Percentiles rank a stretch among this genome's conserved stretches.
These are phyloP conservation scores for Turdus rufiventris DNA, from an alignment of 2,113 vertebrate genomes.

Conservation along the genomic window DNA sequence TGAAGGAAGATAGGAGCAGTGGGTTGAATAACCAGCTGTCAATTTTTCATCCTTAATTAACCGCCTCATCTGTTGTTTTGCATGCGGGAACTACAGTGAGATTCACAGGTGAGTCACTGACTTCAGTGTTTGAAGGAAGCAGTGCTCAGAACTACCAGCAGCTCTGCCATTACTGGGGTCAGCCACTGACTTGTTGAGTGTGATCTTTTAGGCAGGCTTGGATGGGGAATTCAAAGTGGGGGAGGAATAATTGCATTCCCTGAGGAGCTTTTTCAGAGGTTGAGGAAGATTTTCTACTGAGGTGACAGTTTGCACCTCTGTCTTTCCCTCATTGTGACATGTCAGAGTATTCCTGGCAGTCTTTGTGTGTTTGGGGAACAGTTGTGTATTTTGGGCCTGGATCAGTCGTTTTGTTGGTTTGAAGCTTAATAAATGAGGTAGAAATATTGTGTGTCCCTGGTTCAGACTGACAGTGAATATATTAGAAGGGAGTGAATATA, in stretches of 20 bases:
- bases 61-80: background rate
- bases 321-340: background rate
- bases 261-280: background rate
- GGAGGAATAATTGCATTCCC: background rate
- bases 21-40: slow-evolving; percentile 8
- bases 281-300: background rate
- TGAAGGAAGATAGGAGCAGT: slow-evolving; percentile 55
- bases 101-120: slow-evolving; percentile 4
- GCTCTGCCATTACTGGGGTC: background rate
- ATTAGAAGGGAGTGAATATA: background rate
- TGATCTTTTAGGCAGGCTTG: background rate
- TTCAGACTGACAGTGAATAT: background rate
- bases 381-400: background rate
- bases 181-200: background rate
- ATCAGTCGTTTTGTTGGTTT: background rate
- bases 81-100: background rate
- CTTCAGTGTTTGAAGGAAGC: background rate
- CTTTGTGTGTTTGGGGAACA: fast-evolving
- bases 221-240: background rate
- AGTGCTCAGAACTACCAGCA: background rate
- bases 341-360: background rate
- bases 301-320: background rate
- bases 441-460: background rate
- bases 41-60: background rate
- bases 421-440: background rate